Conservation (phyloP, 92 coral and sea anemone genomes). For the Heliopora coerulea region DNA sequence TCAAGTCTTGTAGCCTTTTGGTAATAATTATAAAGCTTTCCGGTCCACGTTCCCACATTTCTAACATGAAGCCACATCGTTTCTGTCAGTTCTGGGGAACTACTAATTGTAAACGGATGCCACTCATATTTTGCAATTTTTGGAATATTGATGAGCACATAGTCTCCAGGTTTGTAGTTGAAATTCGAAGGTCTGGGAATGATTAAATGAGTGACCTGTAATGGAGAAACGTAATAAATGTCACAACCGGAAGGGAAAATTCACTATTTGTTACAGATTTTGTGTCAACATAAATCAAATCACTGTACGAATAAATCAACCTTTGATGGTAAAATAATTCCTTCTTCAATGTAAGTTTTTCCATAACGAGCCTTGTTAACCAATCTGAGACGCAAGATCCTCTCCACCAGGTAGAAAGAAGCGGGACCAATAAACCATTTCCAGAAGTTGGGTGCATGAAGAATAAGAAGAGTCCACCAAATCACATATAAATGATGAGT, state of each 20-base stretch:
- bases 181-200: slow-evolving; percentile 46
- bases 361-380: slow-evolving; percentile 40
- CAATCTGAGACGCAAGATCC: slow-evolving; percentile 7
- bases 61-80: slow-evolving; percentile 77
- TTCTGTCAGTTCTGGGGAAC: slow-evolving; percentile 76
- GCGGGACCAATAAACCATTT: slow-evolving; percentile 35
- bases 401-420: background rate
- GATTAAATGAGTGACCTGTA: slow-evolving; percentile 29
- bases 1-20: slow-evolving; percentile 1
- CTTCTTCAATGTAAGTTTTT: slow-evolving; percentile 26
- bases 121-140: slow-evolving; percentile 75
- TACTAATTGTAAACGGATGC: slow-evolving; percentile 83
- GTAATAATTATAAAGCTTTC: slow-evolving; percentile 57
- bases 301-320: background rate
- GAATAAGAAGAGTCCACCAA: slow-evolving; percentile 32
- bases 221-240: too few species aligned
- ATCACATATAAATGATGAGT: slow-evolving; percentile 25
- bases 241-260: too few species aligned
- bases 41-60: slow-evolving; percentile 82
- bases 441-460: slow-evolving; percentile 36
- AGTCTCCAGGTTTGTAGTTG: slow-evolving; percentile 76
- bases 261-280: too few species aligned
- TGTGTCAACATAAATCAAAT: too few species aligned
- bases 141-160: slow-evolving; percentile 73
- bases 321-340: slow-evolving; percentile 19